phyloP scores from a whole-genome alignment of 2,888 invertebrate genomes.

The Uropetala carovei region DNA sequence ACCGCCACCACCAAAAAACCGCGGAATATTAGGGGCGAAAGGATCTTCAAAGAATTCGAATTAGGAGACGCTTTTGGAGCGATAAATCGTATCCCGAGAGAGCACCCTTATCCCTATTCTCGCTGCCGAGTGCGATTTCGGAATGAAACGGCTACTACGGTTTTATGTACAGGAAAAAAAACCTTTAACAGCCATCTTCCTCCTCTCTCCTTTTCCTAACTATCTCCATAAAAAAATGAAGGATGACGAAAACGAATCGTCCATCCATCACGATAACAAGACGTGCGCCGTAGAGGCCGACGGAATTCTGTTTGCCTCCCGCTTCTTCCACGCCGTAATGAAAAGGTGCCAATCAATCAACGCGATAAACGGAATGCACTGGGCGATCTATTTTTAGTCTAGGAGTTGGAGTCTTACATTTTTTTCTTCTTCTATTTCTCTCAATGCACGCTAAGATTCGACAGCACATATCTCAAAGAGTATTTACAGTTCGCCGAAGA shows the following conservation, averaged over 20 bases:
- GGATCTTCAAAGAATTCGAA: slow-evolving; percentile 25
- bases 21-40: not conserved
- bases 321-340: not conserved
- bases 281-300: not conserved
- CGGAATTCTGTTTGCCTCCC: not conserved
- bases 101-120: not conserved
- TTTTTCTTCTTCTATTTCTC: no score
- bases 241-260: not conserved
- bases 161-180: not conserved
- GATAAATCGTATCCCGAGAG: not conserved
- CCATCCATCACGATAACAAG: slow-evolving; percentile 15
- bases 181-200: no score
- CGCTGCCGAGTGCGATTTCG: not conserved
- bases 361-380: not conserved
- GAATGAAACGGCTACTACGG: not conserved
- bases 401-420: no score
- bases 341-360: slow-evolving; percentile 13
- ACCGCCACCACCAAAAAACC: not conserved
- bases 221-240: not conserved
- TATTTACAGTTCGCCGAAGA: no score
- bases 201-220: not conserved
- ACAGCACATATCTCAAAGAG: no score
- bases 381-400: no score
- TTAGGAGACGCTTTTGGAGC: not conserved
- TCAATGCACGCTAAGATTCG: no score